Evolutionary conservation across 2,888 invertebrate genomes (phyloP), one percentile per base, ranked within the genome.

Genomic region (Cynaeus angustus): DNA sequence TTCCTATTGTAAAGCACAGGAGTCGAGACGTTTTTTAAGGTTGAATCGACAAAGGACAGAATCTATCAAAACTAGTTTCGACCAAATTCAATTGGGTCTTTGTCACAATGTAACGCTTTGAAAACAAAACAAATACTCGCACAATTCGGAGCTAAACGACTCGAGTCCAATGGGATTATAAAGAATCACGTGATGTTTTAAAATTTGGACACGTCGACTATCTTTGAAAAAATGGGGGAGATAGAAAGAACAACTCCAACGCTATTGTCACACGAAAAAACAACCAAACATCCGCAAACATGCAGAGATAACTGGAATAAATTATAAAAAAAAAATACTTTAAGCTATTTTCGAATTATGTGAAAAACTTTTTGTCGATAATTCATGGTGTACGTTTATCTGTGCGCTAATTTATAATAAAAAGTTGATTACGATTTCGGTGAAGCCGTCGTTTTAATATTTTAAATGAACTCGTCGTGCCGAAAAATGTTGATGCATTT

Each of bases 1-100:
- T 21, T 21, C 21, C 21, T 21, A 21, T 21, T 21, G 38, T 38
- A 55, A 38, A 55, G 30, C 38, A 16, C 30, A 16, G 38, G 8
- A 52, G 37, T 14, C 53, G 53, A 30, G 38, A 12, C 30, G 37
- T 38, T 30, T 55, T 56, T 38, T 38, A 55, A 38, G 41, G 14
- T 21, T 41, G 41, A 38, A 10, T 41, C 43, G 14, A 38, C 56
- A 56, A 56, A 56, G 56, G 41, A 16, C 43, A 56, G 56, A 43
- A 59, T 59, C 46, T 59, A 28, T 45, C 59, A 59, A 59, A 59
- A 59, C 59, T 59, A 59, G 59, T 46, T 59, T 48, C 45, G 33
- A 10, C 16, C n/a, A 59, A 59, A 59, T 59, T 59, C 46, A 59
- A 59, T 59, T 59, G 46, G 37, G 45, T 59, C 59, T 59, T 59